Evolutionary conservation across 2,797 vertebrate genomes (phyloP).

Genomic region (Protonibea diacanthus): DNA sequence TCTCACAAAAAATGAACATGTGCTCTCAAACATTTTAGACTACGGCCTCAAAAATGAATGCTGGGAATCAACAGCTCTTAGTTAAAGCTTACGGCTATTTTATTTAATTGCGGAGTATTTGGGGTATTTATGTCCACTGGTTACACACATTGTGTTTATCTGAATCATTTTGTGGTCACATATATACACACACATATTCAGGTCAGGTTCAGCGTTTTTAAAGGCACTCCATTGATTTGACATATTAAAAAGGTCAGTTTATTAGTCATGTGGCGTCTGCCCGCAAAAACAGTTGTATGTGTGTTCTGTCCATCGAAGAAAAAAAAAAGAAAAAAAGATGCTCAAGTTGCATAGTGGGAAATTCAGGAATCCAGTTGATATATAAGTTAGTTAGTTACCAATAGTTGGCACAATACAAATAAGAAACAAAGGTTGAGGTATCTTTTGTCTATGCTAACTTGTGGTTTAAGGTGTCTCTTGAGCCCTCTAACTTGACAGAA

Average conservation of each 20-base stretch:
- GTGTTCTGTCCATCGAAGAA: too few species aligned
- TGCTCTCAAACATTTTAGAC: not conserved
- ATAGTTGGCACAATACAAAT: too few species aligned
- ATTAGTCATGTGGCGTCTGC: not conserved
- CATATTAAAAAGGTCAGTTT: not conserved
- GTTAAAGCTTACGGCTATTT: too few species aligned
- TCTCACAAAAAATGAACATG: not conserved
- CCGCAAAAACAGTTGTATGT: not conserved
- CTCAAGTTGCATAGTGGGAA: not conserved
- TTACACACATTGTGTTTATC: not conserved
- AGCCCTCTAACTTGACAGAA: not conserved
- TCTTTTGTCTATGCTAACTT: not conserved
- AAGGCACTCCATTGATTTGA: not conserved
- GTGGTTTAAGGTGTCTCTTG: not conserved
- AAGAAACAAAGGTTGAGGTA: not conserved
- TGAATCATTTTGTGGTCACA: not conserved
- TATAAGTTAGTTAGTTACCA: too few species aligned
- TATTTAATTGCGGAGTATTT: not conserved
- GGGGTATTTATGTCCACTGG: not conserved
- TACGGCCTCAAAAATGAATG: not conserved
- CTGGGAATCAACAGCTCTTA: not conserved
- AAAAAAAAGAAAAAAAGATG: not conserved
- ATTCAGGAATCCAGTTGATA: not conserved
- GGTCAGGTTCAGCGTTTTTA: not conserved
- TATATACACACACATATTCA: not conserved